These are phyloP conservation scores for Caretta caretta DNA, from an alignment of 2,113 vertebrate genomes.

Conservation along the genomic window DNA sequence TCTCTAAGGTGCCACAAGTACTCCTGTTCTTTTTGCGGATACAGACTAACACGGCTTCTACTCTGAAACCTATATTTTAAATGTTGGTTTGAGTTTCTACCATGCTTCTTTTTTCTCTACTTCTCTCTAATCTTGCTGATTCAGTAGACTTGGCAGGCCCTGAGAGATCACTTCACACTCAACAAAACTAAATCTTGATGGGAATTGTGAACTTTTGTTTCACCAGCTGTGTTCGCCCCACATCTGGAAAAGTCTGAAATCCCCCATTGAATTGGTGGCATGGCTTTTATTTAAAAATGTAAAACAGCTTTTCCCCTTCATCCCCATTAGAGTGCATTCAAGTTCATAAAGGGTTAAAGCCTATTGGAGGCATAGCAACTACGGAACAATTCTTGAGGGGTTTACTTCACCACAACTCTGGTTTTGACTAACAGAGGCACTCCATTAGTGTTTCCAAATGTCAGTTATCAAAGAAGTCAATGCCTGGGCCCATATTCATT, in stretches of 20 bases:
- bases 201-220: background rate
- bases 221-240: background rate
- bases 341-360: background rate
- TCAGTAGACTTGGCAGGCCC: background rate
- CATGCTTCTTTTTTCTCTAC: background rate
- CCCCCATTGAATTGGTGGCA: background rate
- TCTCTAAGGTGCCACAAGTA: too few relatives aligned
- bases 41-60: too few relatives aligned
- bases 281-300: background rate
- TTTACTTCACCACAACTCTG: background rate
- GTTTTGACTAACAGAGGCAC: accelerated
- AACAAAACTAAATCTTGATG: background rate
- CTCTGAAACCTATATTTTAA: background rate
- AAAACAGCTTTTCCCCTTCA: background rate
- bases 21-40: too few relatives aligned
- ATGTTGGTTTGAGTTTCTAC: background rate
- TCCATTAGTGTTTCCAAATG: background rate
- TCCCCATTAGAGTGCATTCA: accelerated
- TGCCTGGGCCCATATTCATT: background rate
- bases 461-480: background rate
- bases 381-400: background rate
- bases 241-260: background rate
- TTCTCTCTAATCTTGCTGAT: background rate
- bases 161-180: background rate
- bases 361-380: background rate